phyloP scores from a whole-genome alignment of 2,797 vertebrate genomes.

The Poeciliopsis infans region DNA sequence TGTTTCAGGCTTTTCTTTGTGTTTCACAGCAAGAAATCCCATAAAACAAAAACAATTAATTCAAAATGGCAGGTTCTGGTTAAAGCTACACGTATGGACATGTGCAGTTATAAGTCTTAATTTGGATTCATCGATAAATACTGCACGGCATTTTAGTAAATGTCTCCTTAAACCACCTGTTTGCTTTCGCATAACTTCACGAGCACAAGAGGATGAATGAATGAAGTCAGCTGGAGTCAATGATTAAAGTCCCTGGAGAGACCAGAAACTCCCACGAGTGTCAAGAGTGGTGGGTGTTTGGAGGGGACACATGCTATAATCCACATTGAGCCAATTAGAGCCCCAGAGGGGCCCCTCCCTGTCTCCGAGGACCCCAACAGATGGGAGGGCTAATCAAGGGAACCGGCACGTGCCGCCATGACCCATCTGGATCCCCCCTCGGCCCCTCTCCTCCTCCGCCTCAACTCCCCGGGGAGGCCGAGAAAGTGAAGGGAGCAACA shows the following conservation, averaged over 20 bases:
- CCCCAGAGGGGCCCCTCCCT: constrained; percentile 65
- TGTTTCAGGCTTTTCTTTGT: background rate
- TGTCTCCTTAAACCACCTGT: constrained; percentile 11
- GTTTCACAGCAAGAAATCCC: background rate
- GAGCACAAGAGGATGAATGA: constrained; percentile 31
- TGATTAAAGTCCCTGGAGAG: constrained; percentile 55
- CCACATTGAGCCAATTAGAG: constrained; percentile 81
- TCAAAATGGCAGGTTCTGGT: background rate
- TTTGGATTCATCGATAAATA: background rate
- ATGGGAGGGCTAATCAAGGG: constrained; percentile 75
- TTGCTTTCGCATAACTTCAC: constrained; percentile 51
- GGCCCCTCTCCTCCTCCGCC: background rate
- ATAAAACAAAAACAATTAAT: background rate
- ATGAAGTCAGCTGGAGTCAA: constrained; percentile 34
- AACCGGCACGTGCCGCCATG: constrained; percentile 65
- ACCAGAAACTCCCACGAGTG: constrained; percentile 59
- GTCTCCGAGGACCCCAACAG: constrained; percentile 71
- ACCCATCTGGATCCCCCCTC: constrained; percentile 66
- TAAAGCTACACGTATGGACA: background rate
- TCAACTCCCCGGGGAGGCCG: constrained; percentile 50
- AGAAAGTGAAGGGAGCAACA: constrained; percentile 49
- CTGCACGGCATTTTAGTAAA: background rate
- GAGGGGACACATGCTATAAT: constrained; percentile 65
- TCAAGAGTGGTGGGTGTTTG: constrained; percentile 46
- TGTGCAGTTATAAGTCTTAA: background rate